A percentile compares a stretch with the other conserved stretches of the same genome.
These are phyloP conservation scores for Prinia subflava DNA, from an alignment of 2,113 vertebrate genomes.

Conservation along the genomic window DNA sequence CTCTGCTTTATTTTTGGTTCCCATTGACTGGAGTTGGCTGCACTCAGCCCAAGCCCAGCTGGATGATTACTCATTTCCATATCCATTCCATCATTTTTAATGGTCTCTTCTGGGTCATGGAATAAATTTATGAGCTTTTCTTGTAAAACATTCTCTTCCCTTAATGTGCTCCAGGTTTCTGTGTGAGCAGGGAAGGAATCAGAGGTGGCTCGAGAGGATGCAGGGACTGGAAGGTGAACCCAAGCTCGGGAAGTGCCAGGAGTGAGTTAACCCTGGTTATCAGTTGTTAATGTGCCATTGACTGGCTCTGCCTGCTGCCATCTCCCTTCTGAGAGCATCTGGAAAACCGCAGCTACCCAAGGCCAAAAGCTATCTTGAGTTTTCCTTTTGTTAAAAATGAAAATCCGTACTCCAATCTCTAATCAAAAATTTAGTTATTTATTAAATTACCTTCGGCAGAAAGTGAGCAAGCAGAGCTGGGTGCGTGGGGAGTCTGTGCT, in stretches of 20 bases:
- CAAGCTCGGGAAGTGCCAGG: neutral
- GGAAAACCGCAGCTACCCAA: neutral
- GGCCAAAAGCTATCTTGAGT: neutral
- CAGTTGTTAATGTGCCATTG: neutral
- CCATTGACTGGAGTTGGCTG: neutral
- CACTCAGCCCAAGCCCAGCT: neutral
- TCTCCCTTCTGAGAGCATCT: neutral
- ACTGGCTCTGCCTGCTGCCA: neutral
- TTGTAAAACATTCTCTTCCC: neutral
- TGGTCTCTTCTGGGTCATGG: neutral
- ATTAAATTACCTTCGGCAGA: too few species aligned
- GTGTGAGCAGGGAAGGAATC: neutral
- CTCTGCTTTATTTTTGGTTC: neutral
- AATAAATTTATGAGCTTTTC: neutral
- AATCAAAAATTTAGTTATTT: neutral
- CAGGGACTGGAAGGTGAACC: neutral
- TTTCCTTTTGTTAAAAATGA: neutral
- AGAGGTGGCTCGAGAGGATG: neutral
- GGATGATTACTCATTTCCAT: conserved; percentile 20
- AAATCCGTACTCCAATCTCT: too few species aligned
- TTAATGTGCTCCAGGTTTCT: conserved; percentile 48
- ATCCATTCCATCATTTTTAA: conserved; percentile 1
- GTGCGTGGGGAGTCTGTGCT: too few species aligned
- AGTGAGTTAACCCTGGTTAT: neutral
- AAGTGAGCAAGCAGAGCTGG: too few species aligned